A percentile compares a stretch with the other conserved stretches of the same genome.
These are phyloP conservation scores for Crypturellus tataupa DNA, from an alignment of 2,797 vertebrate genomes.

Conservation along the genomic window DNA sequence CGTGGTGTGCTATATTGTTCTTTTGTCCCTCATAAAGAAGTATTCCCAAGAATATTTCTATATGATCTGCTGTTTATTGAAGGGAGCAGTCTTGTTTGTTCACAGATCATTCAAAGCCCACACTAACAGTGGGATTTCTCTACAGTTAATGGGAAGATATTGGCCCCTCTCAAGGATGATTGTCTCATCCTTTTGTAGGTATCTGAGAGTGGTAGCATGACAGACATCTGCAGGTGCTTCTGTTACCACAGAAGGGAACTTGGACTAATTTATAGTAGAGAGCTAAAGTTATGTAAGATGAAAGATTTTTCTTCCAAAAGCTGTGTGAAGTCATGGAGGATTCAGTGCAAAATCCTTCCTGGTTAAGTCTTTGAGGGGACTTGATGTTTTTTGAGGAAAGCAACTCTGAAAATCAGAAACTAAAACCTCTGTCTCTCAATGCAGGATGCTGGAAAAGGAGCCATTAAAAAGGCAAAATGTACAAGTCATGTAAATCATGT, in stretches of 20 bases:
- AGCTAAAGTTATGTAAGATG: background rate
- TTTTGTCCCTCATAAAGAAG: background rate
- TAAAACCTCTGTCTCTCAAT: background rate
- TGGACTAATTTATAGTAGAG: background rate
- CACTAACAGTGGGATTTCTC: no score
- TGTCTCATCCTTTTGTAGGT: no score
- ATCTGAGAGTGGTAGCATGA: no score
- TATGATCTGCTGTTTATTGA: no score
- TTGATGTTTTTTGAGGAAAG: background rate
- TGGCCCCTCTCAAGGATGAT: no score
- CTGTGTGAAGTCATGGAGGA: background rate
- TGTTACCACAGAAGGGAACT: background rate
- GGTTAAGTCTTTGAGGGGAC: background rate
- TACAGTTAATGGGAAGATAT: no score
- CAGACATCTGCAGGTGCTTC: no score
- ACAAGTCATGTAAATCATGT: background rate
- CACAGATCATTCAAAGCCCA: no score
- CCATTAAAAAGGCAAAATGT: background rate
- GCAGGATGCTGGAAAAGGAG: background rate
- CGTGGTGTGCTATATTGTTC: background rate
- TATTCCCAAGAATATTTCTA: no score
- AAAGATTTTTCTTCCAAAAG: background rate
- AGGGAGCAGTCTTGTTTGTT: no score
- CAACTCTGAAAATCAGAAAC: background rate
- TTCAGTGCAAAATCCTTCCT: background rate